Base-by-base conservation (phyloP, 1,140 invertebrate genomes). In the Stenopsyche tienmushanensis region DNA sequence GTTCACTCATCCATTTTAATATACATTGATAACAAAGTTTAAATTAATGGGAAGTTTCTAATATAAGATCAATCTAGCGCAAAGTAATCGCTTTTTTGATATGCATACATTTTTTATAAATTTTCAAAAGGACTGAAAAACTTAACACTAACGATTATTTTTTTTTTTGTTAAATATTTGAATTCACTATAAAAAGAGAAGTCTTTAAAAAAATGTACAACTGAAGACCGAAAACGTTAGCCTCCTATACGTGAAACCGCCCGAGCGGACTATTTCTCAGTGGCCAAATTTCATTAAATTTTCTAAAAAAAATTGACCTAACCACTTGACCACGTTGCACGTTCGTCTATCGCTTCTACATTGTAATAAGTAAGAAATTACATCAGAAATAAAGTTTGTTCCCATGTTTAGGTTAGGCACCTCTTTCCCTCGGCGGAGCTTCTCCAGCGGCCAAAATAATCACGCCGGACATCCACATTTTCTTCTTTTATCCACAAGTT, bases 81-180 rank as follows among this genome's bases (percentile, higher is more conserved):
- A 64, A 69, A 65, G 53, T 34, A 69, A 69, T 66, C 58, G 67
- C 67, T 69, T 66, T 65, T 64, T 68, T 69, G 67, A 69, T 69
- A 69, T 69, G 67, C 67, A 69, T 58, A 42, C 23, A 47, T 62
- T 58, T 63, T 65, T 52, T 60, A 64, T 67, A 67, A 58, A 58
- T 41, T 69, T 65, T 65, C 21, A 42, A 64, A 69, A 69, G 60
- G 64, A 63, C 47, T 66, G 58, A 66, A 62, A 69, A 69, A 69
- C 63, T 66, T 69, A 66, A 63, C 54, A 53, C 67, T 69, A 66
- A 69, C 64, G 54, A 66, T 65, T 47, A 57, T 41, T 42, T 57
- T 24, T 41, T 58, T 26, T 55, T 53, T 18, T 23, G 58, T 64
- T 62, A 69, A 65, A 57, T 62, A 62, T 44, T 64, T 54, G 67